Evolutionary conservation across 2,113 vertebrate species (phyloP).

Genomic region (Rynchops niger): DNA sequence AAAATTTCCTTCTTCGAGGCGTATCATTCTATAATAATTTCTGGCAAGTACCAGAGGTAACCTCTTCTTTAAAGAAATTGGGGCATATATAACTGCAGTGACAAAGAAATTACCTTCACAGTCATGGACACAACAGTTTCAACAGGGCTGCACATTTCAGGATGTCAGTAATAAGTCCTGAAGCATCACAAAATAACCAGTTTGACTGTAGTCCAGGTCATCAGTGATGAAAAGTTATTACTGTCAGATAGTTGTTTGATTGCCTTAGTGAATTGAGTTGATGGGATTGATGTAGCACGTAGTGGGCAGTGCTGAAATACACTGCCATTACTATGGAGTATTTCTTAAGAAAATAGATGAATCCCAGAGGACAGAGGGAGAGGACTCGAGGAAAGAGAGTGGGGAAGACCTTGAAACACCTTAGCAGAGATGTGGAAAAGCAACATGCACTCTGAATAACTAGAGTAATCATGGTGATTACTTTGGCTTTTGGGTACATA

Average conservation of each 20-base stretch:
- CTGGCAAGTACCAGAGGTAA: not conserved
- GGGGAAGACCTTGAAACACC: not conserved
- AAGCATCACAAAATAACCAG: not conserved
- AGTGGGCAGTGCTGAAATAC: not conserved
- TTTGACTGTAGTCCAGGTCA: not conserved
- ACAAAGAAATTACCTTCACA: not conserved
- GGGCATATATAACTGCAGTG: not conserved
- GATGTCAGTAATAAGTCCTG: not conserved
- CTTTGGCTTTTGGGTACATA: not conserved
- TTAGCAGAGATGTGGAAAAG: not conserved
- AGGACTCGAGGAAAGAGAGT: not conserved
- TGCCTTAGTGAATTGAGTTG: not conserved
- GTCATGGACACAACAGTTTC: not conserved
- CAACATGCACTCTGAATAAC: not conserved
- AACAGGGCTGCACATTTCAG: not conserved
- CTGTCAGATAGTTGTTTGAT: not conserved
- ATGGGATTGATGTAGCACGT: not conserved
- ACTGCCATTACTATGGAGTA: not conserved
- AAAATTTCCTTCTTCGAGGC: not conserved
- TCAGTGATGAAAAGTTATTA: not conserved
- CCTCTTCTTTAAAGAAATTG: not conserved
- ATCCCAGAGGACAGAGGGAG: not conserved
- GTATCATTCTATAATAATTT: not conserved
- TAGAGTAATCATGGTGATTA: not conserved
- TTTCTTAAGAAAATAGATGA: not conserved